phyloP scores from a whole-genome alignment of 2,888 invertebrate genomes.

The Cryptophagus acutangulus region DNA sequence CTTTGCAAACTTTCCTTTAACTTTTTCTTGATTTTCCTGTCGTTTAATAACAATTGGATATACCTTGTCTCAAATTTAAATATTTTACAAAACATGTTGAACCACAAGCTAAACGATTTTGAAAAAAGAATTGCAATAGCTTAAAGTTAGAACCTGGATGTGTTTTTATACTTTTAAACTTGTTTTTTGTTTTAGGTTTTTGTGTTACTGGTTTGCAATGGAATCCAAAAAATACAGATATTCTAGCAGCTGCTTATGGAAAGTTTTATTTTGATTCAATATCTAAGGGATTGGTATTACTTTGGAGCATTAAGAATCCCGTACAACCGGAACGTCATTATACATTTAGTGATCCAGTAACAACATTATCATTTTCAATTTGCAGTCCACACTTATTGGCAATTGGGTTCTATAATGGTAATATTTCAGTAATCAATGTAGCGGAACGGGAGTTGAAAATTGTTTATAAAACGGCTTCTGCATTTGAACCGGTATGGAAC shows the following conservation, averaged over 20 bases:
- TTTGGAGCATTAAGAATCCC: constrained; percentile 82
- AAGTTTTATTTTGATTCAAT: constrained; percentile 57
- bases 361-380: constrained; percentile 65
- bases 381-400: constrained; percentile 67
- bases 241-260: constrained; percentile 73
- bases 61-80: too few species aligned
- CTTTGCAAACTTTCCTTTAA: too few species aligned
- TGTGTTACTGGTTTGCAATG: too few species aligned
- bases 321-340: constrained; percentile 68
- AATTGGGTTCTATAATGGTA: constrained; percentile 70
- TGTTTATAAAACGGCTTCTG: constrained; percentile 27
- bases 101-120: too few species aligned
- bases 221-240: constrained; percentile 60
- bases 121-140: too few species aligned
- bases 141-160: too few species aligned
- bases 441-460: constrained; percentile 47
- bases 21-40: too few species aligned
- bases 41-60: too few species aligned
- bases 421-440: constrained; percentile 66
- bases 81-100: too few species aligned
- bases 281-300: constrained; percentile 59
- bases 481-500: constrained; percentile 34
- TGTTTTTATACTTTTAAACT: too few species aligned
- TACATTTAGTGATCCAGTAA: constrained; percentile 59
- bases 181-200: too few species aligned